phyloP scores from a whole-genome alignment of 2,113 vertebrate species.

The Scortum barcoo region DNA sequence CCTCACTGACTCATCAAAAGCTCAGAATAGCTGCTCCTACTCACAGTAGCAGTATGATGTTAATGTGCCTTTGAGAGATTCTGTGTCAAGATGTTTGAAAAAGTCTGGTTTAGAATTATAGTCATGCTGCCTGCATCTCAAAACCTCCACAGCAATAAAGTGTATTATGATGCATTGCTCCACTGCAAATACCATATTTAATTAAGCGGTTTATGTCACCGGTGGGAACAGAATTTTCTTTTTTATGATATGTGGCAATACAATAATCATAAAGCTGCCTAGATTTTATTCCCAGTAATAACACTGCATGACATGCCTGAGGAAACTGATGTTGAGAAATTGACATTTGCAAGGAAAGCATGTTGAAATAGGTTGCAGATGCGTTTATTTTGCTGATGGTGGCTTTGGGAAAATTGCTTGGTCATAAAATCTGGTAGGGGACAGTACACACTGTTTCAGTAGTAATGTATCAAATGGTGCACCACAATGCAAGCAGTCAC shows the following conservation, averaged over 20 bases:
- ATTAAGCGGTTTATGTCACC: slow-evolving; percentile 47
- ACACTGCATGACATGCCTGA: slow-evolving; percentile 39
- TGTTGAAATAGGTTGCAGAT: slow-evolving; percentile 13
- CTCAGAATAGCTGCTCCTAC: slow-evolving; percentile 7
- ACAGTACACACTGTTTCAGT: background rate
- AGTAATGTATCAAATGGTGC: slow-evolving; percentile 8
- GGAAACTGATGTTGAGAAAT: slow-evolving; percentile 41
- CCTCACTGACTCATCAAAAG: slow-evolving; percentile 61
- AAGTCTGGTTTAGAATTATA: background rate
- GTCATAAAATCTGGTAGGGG: slow-evolving; percentile 28
- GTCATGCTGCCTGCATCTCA: background rate
- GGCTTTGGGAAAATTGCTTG: slow-evolving; percentile 5
- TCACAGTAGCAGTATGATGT: slow-evolving; percentile 13
- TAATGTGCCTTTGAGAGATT: slow-evolving; percentile 33
- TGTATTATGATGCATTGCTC: slow-evolving; percentile 28
- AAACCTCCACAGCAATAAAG: slow-evolving; percentile 30
- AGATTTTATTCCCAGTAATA: slow-evolving; percentile 44
- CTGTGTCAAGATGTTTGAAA: slow-evolving; percentile 7
- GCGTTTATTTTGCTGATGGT: slow-evolving; percentile 30
- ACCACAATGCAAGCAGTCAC: background rate
- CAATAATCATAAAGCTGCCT: slow-evolving; percentile 54
- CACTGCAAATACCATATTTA: slow-evolving; percentile 52
- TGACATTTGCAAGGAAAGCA: slow-evolving; percentile 16
- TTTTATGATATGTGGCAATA: slow-evolving; percentile 45
- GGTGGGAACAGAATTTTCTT: slow-evolving; percentile 14